These are phyloP conservation scores for Vulpes vulpes DNA, from an alignment of 2,113 vertebrate genomes.

Conservation along the genomic window DNA sequence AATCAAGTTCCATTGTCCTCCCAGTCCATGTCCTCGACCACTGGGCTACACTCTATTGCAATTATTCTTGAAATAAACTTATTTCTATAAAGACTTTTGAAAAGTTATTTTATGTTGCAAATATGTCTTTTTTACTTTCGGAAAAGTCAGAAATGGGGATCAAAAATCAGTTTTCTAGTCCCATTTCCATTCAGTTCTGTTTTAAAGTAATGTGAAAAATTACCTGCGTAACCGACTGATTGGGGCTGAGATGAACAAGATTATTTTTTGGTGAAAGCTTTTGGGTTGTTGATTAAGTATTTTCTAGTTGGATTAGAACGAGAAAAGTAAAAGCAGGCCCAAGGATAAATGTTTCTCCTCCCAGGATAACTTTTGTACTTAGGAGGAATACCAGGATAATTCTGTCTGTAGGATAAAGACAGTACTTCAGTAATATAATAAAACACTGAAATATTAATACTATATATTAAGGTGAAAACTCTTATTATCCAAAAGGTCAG, in stretches of 20 bases:
- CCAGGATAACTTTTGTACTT: background rate
- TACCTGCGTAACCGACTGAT: background rate
- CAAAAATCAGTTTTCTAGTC: background rate
- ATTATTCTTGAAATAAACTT: slow-evolving; percentile 12
- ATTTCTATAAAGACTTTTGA: slow-evolving; percentile 8
- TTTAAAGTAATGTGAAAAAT: background rate
- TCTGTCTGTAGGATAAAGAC: background rate
- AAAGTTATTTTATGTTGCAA: slow-evolving; percentile 10
- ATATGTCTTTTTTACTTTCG: slow-evolving; percentile 45
- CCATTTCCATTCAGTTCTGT: slow-evolving; percentile 13
- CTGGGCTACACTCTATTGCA: background rate
- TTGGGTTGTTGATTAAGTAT: background rate
- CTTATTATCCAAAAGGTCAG: background rate
- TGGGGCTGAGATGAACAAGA: background rate
- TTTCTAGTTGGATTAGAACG: slow-evolving; percentile 8
- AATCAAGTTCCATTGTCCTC: background rate
- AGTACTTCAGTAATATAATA: background rate
- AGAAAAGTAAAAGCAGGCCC: background rate
- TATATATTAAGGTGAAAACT: slow-evolving; percentile 33
- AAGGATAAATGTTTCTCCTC: background rate
- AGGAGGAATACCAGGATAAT: slow-evolving; percentile 9
- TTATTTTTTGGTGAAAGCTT: background rate
- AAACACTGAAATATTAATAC: slow-evolving; percentile 3
- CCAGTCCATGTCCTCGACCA: background rate
- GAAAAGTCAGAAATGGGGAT: background rate